Evolutionary conservation across 2,113 vertebrate species (phyloP), one percentile per base, ranked within the genome.

Genomic region (Glareola pratincola): DNA sequence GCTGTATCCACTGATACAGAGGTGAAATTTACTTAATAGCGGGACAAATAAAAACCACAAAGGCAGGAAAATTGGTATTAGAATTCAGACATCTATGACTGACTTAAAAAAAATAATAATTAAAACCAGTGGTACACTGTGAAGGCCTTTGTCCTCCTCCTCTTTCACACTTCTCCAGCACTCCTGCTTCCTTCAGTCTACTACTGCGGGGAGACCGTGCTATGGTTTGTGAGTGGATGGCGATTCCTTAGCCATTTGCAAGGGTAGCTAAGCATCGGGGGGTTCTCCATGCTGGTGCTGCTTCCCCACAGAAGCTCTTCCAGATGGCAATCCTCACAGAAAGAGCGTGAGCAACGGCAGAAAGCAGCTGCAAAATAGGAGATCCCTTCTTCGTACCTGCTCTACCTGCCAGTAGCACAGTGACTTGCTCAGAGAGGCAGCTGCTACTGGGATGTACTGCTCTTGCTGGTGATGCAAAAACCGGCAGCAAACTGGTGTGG

Each of bases 121-220:
- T 27, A 48, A 50, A 37, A 13, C 0, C 22, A 43, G 50, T 66
- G 37, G 51, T 57, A 48, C 4, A 37, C 34, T 67, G 11, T 27
- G 36, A 63, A 85, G 66, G 74, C 59, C 51, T 66, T 64, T 0
- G 0, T 4, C 39, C 12, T 68, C 72, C 27, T 47, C 17, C 39
- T 29, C 45, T 63, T 45, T 64, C 21, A 3, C 45, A 6, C 27
- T 37, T 34, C 36, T 41, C 69, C 34, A 74, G 69, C 18, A 8
- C 19, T 59, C 29, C 41, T 17, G 12, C 26, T 68, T 76, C 56
- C 32, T 72, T 72, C 59, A 5, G 64, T 4, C 43, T 80, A n/a
- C 29, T 48, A 1, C n/a, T 20, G 39, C 1, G 0, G 45, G 62
- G 29, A 54, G 27, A 19, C 39, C 0, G 3, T 1, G 2, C 3